Percentiles rank a stretch among this genome's conserved stretches.
Conservation (phyloP, 1,140 invertebrate genomes). For the Eueides isabella region DNA sequence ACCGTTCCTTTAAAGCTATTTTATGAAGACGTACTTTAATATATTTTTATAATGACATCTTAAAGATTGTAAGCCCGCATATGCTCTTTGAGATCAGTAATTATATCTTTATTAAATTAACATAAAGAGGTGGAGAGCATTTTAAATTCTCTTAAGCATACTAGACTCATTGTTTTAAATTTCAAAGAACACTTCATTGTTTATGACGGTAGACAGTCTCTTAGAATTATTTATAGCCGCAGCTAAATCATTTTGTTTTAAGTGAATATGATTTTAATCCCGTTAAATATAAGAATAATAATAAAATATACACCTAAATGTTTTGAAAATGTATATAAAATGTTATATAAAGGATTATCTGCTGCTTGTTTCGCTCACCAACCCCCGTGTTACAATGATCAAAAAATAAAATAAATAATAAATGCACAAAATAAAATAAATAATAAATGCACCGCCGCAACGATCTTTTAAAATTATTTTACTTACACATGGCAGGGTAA, state of each 20-base stretch:
- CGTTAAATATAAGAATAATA: no score
- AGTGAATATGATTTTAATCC: no score
- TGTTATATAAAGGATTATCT: no score
- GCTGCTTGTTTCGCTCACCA: no score
- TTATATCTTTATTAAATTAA: slow-evolving; percentile 22
- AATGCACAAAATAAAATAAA: no score
- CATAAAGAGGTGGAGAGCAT: slow-evolving; percentile 25
- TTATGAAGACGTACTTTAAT: slow-evolving; percentile 33
- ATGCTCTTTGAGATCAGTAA: slow-evolving; percentile 25
- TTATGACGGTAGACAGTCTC: slow-evolving; percentile 2
- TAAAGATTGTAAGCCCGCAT: slow-evolving; percentile 36
- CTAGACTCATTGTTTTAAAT: slow-evolving; percentile 23
- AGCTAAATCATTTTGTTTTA: neutral
- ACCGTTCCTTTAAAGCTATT: neutral
- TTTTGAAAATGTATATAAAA: no score
- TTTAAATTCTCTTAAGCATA: slow-evolving; percentile 26
- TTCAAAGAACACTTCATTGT: slow-evolving; percentile 12
- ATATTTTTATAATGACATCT: slow-evolving; percentile 17
- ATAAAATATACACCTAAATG: no score
- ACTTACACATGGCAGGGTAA: no score
- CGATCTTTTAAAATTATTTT: no score
- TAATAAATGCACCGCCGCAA: no score
- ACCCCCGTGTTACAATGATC: no score
- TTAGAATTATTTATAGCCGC: neutral
- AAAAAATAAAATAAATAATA: no score